A percentile compares a stretch with the other conserved stretches of the same genome.
phyloP scores from a whole-genome alignment of 2,797 vertebrate genomes.

The Helostoma temminkii region DNA sequence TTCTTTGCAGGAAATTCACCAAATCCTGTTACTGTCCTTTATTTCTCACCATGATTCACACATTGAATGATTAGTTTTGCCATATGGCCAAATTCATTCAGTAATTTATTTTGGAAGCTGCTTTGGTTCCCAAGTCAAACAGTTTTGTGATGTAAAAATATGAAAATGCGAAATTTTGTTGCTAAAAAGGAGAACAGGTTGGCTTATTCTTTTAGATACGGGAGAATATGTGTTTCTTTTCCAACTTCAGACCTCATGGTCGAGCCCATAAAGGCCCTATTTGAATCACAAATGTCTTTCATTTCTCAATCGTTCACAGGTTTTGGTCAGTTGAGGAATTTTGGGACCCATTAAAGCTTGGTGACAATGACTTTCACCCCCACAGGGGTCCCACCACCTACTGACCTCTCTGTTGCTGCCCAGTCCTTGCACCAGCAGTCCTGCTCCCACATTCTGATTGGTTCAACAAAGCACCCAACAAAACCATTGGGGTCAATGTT shows the following conservation, averaged over 20 bases:
- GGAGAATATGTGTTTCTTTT: slow-evolving; percentile 69
- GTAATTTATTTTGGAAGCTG: slow-evolving; percentile 41
- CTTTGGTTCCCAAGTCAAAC: slow-evolving; percentile 23
- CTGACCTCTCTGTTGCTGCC: slow-evolving; percentile 73
- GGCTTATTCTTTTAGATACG: slow-evolving; percentile 61
- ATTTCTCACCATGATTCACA: slow-evolving; percentile 29
- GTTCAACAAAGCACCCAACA: slow-evolving; percentile 59
- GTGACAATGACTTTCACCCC: slow-evolving; percentile 82
- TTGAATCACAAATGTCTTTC: slow-evolving; percentile 82
- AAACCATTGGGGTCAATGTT: slow-evolving; percentile 66
- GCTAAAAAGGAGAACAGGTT: slow-evolving; percentile 36
- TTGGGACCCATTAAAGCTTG: slow-evolving; percentile 69
- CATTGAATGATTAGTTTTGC: slow-evolving; percentile 26
- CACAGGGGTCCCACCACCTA: slow-evolving; percentile 64
- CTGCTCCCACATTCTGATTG: slow-evolving; percentile 58
- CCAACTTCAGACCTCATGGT: slow-evolving; percentile 59
- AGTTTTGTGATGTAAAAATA: slow-evolving; percentile 77
- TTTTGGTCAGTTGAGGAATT: slow-evolving; percentile 79
- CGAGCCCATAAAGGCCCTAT: slow-evolving; percentile 67
- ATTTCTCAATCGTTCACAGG: slow-evolving; percentile 74
- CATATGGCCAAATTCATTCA: slow-evolving; percentile 31
- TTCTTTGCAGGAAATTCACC: slow-evolving; percentile 36
- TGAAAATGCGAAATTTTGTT: slow-evolving; percentile 62
- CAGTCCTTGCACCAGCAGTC: slow-evolving; percentile 42
- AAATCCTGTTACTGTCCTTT: slow-evolving; percentile 39